Percentiles rank a stretch among this genome's conserved stretches.
phyloP scores from a whole-genome alignment of 2,113 vertebrate species.

The Oreochromis tanganicae region DNA sequence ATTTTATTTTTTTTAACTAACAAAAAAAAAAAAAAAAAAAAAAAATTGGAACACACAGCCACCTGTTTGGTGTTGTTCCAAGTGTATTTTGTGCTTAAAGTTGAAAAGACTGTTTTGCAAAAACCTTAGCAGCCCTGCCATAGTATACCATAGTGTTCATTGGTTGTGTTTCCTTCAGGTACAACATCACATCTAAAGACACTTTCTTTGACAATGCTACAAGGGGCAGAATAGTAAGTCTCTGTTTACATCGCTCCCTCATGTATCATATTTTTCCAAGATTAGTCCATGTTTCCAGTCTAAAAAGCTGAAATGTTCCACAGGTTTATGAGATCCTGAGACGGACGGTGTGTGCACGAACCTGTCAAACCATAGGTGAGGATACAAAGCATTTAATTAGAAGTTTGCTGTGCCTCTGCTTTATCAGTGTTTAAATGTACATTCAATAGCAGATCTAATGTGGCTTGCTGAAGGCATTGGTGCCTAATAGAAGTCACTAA shows the following conservation, averaged over 20 bases:
- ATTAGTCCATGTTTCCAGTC: neutral
- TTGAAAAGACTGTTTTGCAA: neutral
- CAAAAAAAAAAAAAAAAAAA: too few relatives aligned
- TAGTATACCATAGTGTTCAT: neutral
- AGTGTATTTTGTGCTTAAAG: neutral
- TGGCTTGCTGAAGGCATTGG: neutral
- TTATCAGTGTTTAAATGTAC: neutral
- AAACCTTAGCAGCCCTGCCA: neutral
- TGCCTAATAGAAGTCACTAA: neutral
- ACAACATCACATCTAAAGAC: slow-evolving; percentile 90
- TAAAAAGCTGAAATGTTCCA: neutral
- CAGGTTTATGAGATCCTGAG: slow-evolving; percentile 96
- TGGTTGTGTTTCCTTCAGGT: slow-evolving; percentile 69
- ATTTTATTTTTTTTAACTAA: too few relatives aligned
- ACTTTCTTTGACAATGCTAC: slow-evolving; percentile 95
- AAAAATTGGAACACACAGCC: accelerated
- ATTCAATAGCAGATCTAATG: neutral
- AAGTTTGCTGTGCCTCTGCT: neutral
- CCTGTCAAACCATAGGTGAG: slow-evolving; percentile 92
- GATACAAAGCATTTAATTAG: neutral
- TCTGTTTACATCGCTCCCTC: neutral
- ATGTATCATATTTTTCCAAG: neutral
- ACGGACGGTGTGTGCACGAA: slow-evolving; percentile 82
- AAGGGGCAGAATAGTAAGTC: slow-evolving; percentile 91
- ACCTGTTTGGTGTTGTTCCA: neutral